These are phyloP conservation scores for Onychostruthus taczanowskii DNA, from an alignment of 2,113 vertebrate genomes.

Conservation along the genomic window DNA sequence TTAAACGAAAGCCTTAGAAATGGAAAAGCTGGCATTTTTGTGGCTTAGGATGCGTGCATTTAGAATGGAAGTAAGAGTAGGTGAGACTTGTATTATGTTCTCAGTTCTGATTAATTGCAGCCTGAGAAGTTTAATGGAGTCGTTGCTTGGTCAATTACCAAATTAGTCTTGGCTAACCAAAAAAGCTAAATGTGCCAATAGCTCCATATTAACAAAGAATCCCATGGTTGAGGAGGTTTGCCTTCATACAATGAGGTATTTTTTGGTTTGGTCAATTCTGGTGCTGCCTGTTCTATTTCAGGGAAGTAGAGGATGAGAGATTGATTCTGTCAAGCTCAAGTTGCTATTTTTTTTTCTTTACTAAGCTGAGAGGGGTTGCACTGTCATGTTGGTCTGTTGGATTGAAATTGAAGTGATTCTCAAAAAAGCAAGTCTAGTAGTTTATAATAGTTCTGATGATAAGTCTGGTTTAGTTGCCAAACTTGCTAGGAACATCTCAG, in stretches of 20 bases:
- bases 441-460: slow-evolving; percentile 1
- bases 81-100: background rate
- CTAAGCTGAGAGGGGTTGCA: background rate
- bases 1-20: background rate
- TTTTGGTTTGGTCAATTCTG: background rate
- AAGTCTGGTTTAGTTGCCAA: background rate
- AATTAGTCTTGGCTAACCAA: background rate
- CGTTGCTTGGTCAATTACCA: background rate
- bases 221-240: background rate
- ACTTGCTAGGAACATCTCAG: background rate
- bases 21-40: background rate
- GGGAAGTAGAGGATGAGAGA: background rate
- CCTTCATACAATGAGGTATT: background rate
- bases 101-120: background rate
- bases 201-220: background rate
- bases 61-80: background rate
- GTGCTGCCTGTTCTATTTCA: background rate
- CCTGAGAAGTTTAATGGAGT: background rate
- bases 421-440: background rate
- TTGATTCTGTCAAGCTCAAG: background rate
- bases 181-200: background rate
- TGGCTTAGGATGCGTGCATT: rapidly evolving
- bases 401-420: background rate
- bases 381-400: background rate
- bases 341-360: background rate